Evolutionary conservation across 2,888 invertebrate species (phyloP), one percentile per base, ranked within the genome.

Genomic region (Tryphoninae sp.): DNA sequence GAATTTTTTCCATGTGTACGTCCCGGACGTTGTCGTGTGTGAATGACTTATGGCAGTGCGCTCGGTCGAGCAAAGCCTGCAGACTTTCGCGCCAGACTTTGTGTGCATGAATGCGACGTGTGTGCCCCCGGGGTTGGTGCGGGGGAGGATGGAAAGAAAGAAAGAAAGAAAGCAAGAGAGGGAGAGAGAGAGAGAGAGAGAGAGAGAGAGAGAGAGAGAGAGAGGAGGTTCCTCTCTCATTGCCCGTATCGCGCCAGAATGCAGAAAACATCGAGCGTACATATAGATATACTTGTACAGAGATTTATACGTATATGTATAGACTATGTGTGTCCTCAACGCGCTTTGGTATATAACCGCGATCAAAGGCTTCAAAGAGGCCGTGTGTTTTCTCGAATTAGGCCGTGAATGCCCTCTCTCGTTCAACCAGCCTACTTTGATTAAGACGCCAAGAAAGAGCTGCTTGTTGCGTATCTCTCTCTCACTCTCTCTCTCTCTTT

Each of bases 381-480:
- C 87, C 86, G 87, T 87, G 87, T 90, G 89, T 90, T 89, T 89
- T 90, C 87, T 87, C 86, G 89, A 90, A 90, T 89, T 89, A 89
- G 90, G 89, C 89, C 89, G 89, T 89, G 90, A 90, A 90, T 88
- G 85, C 84, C 67, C 69, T 76, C 75, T 51, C 68, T 55, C 77
- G 62, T 61, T 22, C 65, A 45, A 49, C 76, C 87, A 87, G 86
- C 86, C 86, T 85, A 87, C 86, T 89, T 86, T 89, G 86, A 89
- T 89, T 89, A 89, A 86, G 86, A 88, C 84, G 82, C 67, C 83
- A 86, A 89, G 88, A 90, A 89, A 88, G 89, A 86, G 81, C 86
- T 83, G 87, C 88, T 88, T 89, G 90, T 89, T 87, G 87, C 87
- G 81, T 79, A 69, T 82, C 68, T 82, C 79, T 45, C 23, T n/a